Evolutionary conservation across 2,888 invertebrate species (phyloP).

Genomic region (Cerastis rubricosa): DNA sequence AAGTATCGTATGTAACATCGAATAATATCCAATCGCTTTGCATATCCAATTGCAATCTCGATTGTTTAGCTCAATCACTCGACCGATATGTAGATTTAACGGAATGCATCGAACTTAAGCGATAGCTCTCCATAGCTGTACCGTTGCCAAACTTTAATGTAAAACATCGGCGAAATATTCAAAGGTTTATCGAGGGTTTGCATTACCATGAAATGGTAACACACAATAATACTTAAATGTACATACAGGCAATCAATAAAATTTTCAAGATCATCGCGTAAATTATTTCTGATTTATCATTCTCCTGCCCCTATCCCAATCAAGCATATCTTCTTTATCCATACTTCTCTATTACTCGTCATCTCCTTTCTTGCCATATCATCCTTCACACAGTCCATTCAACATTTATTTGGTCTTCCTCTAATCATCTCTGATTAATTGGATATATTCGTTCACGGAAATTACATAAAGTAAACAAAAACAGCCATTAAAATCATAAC

Average conservation of each 20-base stretch:
- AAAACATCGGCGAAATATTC: constrained; percentile 46
- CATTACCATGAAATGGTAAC: constrained; percentile 34
- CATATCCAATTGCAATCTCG: constrained; percentile 83
- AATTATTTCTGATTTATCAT: neutral
- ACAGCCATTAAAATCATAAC: constrained; percentile 52
- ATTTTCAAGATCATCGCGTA: neutral
- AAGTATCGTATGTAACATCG: constrained; percentile 75
- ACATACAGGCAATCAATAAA: neutral
- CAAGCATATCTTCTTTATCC: too few relatives aligned
- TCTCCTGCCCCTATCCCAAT: too few relatives aligned
- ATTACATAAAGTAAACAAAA: constrained; percentile 47
- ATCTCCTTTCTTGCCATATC: too few relatives aligned
- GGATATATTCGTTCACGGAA: constrained; percentile 25
- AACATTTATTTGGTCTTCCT: too few relatives aligned
- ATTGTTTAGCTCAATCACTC: constrained; percentile 82
- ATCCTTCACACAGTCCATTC: too few relatives aligned
- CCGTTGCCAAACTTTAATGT: constrained; percentile 53
- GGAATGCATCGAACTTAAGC: constrained; percentile 71
- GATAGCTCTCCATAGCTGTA: constrained; percentile 50
- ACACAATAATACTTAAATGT: constrained; percentile 4
- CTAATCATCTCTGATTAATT: constrained; percentile 11
- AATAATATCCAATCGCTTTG: constrained; percentile 75
- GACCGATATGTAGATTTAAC: constrained; percentile 74
- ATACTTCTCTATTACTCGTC: too few relatives aligned
- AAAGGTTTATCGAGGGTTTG: constrained; percentile 41